Conservation (phyloP, 2,797 vertebrate genomes). For the Hephaestus fuliginosus region DNA sequence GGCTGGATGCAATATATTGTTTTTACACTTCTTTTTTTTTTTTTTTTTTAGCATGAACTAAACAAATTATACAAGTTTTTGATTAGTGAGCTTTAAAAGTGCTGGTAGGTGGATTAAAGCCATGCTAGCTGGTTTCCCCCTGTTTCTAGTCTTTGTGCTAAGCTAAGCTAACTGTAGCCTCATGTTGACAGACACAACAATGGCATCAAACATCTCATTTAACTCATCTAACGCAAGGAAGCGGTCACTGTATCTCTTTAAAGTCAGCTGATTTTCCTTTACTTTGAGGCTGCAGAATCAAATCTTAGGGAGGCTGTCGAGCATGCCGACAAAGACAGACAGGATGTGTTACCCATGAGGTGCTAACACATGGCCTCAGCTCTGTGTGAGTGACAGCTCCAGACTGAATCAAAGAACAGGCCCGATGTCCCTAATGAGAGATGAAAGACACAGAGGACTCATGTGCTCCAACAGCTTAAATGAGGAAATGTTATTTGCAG, state of each 20-base stretch:
- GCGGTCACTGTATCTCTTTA: too few species aligned
- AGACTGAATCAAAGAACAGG: conserved; percentile 21
- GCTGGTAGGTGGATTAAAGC: not conserved
- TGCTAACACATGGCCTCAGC: conserved; percentile 34
- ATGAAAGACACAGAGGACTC: conserved; percentile 49
- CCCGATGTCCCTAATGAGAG: conserved; percentile 27
- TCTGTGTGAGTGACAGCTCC: conserved; percentile 32
- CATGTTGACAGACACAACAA: not conserved
- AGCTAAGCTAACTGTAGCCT: not conserved
- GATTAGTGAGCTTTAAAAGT: not conserved
- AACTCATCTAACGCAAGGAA: not conserved
- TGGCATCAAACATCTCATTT: not conserved
- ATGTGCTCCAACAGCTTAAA: conserved; percentile 26
- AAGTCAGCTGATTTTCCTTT: not conserved
- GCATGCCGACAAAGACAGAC: conserved; percentile 2
- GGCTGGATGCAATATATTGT: not conserved
- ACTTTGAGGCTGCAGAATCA: not conserved
- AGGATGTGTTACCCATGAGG: not conserved
- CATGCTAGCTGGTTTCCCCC: not conserved
- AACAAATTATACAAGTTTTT: not conserved
- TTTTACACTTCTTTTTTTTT: not conserved
- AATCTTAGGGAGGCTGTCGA: not conserved
- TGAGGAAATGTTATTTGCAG: conserved; percentile 16
- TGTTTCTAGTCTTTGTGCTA: conserved; percentile 6
- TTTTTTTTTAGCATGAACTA: not conserved